Conservation (phyloP, 2,797 vertebrate species). For the Carduelis carduelis region DNA sequence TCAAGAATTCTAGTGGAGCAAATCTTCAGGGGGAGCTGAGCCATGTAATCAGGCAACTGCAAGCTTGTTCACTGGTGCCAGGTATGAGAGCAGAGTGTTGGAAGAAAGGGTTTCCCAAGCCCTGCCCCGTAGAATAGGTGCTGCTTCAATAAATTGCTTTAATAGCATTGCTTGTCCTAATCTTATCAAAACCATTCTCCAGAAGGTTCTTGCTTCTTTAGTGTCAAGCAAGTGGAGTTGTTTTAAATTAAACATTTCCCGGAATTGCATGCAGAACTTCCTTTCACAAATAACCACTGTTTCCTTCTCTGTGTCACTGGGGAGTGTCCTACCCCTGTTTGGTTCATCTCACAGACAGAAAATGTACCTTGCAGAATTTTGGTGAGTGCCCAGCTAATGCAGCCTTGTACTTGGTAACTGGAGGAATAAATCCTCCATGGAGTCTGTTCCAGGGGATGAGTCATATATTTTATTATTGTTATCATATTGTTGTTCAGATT, state of each 20-base stretch:
- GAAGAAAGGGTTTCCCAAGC: background rate
- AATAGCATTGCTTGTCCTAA: background rate
- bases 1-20: constrained; percentile 93
- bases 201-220: background rate
- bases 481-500: background rate
- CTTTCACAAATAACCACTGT: background rate
- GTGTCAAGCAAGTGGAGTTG: background rate
- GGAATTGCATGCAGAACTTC: background rate
- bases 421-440: background rate
- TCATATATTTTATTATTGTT: background rate
- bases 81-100: constrained; percentile 72
- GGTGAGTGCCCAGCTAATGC: background rate
- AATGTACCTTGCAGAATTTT: background rate
- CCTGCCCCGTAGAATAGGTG: background rate
- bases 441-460: background rate
- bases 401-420: background rate
- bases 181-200: background rate
- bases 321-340: background rate
- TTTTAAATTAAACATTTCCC: background rate
- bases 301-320: background rate
- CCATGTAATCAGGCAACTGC: constrained; percentile 94
- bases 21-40: constrained; percentile 95
- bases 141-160: background rate
- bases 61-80: constrained; percentile 94
- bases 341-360: background rate